Percentiles rank a stretch among this genome's conserved stretches.
Evolutionary conservation across 2,888 invertebrate species (phyloP).

Genomic region (Drosophila kuntzei): DNA sequence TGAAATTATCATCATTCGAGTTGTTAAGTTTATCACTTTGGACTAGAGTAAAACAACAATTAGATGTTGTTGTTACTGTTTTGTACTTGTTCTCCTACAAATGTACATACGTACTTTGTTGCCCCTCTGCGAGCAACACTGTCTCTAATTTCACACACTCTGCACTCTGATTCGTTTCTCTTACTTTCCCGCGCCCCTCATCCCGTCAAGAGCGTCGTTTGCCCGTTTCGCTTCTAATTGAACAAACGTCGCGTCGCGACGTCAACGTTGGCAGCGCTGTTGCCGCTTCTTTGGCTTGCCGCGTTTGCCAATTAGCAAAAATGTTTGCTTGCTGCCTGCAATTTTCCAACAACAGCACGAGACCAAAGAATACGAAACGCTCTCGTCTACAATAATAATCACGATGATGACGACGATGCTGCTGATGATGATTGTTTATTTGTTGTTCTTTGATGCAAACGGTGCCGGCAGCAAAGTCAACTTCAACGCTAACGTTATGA

Average conservation of each 20-base stretch:
- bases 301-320: constrained; percentile 70
- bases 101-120: constrained; percentile 8
- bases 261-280: constrained; percentile 26
- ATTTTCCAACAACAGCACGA: constrained; percentile 52
- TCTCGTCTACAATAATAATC: constrained; percentile 19
- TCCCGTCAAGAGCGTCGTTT: constrained; percentile 5
- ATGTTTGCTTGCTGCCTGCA: constrained; percentile 63
- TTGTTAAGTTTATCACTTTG: constrained; percentile 54
- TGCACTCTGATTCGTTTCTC: constrained; percentile 20
- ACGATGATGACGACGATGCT: constrained; percentile 8
- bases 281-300: constrained; percentile 37
- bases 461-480: constrained; percentile 14
- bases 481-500: constrained; percentile 29
- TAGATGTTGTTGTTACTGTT: constrained; percentile 33
- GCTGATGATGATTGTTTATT: constrained; percentile 8
- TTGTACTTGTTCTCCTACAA: constrained; percentile 18
- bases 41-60: constrained; percentile 46
- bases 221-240: constrained; percentile 68
- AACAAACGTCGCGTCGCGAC: constrained; percentile 52
- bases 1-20: constrained; percentile 45
- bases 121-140: background rate
- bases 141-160: constrained; percentile 52
- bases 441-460: constrained; percentile 24
- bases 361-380: constrained; percentile 12
- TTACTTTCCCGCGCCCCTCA: background rate